These are phyloP conservation scores for Eumerus sabulonum DNA, from an alignment of 2,888 invertebrate species.

Conservation along the genomic window DNA sequence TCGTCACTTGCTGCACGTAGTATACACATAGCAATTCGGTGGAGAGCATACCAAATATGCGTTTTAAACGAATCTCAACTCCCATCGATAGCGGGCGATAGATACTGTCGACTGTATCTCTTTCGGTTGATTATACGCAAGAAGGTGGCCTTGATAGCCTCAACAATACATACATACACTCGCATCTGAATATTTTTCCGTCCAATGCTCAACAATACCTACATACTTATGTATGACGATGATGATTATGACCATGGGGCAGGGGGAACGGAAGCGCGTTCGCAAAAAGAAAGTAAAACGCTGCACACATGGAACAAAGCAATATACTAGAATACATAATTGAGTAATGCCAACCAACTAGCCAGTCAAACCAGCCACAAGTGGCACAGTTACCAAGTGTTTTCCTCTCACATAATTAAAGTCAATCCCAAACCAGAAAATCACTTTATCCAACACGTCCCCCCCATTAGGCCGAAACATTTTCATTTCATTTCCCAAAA, in stretches of 20 bases:
- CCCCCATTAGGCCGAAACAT: no score
- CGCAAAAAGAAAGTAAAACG: constrained; percentile 64
- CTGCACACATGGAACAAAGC: constrained; percentile 8
- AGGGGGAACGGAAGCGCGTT: constrained; percentile 45
- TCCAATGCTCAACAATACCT: constrained; percentile 29
- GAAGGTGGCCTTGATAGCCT: constrained; percentile 43
- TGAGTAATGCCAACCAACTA: constrained; percentile 67
- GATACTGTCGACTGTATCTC: constrained; percentile 1
- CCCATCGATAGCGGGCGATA: constrained; percentile 9
- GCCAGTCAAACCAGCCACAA: no score
- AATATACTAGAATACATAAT: constrained; percentile 19
- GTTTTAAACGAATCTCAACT: no score
- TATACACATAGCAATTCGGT: background rate
- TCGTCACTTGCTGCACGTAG: constrained; percentile 2
- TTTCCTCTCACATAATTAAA: constrained; percentile 55
- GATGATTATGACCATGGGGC: constrained; percentile 52
- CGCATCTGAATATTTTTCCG: no score
- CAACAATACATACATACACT: constrained; percentile 36
- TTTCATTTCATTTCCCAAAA: constrained; percentile 3
- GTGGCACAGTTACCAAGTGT: constrained; percentile 62
- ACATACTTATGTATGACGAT: no score
- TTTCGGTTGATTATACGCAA: constrained; percentile 15
- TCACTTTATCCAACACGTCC: no score
- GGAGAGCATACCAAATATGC: constrained; percentile 7
- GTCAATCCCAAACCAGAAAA: no score